Evolutionary conservation across 2,888 invertebrate genomes (phyloP).

Genomic region (Eupithecia centaureata): DNA sequence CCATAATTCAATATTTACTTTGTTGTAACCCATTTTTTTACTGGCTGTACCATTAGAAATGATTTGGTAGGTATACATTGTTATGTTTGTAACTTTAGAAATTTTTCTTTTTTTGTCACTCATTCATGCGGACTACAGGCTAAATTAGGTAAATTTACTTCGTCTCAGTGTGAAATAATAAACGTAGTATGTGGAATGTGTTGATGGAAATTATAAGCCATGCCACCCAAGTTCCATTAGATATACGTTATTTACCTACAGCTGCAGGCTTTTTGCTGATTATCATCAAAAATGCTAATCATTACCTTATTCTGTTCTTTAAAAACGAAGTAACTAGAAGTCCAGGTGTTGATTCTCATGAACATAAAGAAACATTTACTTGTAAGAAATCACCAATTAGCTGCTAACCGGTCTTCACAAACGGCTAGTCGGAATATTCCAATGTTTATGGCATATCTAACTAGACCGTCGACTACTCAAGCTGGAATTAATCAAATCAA

Average conservation of each 20-base stretch:
- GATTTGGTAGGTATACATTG: neutral
- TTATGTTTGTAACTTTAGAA: neutral
- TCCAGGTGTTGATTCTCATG: constrained; percentile 35
- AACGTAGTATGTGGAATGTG: no score
- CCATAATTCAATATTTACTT: constrained; percentile 57
- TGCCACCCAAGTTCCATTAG: neutral
- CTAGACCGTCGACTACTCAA: constrained; percentile 75
- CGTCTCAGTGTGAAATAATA: no score
- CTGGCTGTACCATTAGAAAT: neutral
- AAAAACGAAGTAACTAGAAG: constrained; percentile 8
- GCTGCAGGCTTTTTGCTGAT: constrained; percentile 4
- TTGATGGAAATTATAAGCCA: no score
- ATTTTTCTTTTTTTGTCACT: no score
- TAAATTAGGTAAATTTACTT: no score
- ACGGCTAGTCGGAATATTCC: constrained; percentile 72
- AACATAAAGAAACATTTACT: constrained; percentile 42
- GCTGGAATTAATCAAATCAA: constrained; percentile 84
- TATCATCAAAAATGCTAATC: constrained; percentile 9
- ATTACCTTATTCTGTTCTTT: constrained; percentile 9
- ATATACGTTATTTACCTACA: neutral
- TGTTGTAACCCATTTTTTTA: constrained; percentile 38
- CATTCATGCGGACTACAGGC: no score
- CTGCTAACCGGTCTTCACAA: constrained; percentile 54
- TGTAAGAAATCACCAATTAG: constrained; percentile 64
- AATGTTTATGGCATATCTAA: constrained; percentile 76